Evolutionary conservation across 2,113 vertebrate species (phyloP).

Genomic region (Ptilonorhynchus violaceus): DNA sequence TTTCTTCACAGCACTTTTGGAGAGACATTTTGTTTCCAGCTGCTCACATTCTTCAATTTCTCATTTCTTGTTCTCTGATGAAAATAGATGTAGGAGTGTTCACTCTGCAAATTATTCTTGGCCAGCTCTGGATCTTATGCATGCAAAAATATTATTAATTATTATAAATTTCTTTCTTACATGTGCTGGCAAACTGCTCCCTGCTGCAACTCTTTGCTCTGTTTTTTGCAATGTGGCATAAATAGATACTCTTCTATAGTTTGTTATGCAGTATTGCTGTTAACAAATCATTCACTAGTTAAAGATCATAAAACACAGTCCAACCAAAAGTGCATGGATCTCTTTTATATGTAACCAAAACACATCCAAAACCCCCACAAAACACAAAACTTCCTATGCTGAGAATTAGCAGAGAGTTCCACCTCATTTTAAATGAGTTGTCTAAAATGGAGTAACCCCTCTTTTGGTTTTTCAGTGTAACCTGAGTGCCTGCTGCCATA

Average conservation of each 20-base stretch:
- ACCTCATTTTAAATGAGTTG: neutral
- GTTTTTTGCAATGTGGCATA: neutral
- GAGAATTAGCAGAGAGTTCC: neutral
- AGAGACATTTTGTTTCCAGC: neutral
- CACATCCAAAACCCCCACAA: neutral
- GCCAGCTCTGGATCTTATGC: neutral
- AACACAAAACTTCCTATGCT: neutral
- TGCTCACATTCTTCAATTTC: neutral
- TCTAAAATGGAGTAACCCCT: neutral
- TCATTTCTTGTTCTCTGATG: neutral
- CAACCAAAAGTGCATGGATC: neutral
- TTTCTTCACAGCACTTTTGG: neutral
- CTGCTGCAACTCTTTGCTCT: neutral
- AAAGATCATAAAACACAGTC: neutral
- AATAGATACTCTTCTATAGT: neutral
- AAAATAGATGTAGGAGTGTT: neutral
- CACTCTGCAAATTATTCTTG: neutral
- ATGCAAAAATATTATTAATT: neutral
- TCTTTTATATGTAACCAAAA: neutral
- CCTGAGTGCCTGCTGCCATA: neutral
- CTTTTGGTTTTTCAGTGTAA: neutral
- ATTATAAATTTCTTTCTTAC: neutral
- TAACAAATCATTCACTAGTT: neutral
- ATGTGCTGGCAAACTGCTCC: neutral
- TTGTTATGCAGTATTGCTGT: neutral